Evolutionary conservation across 2,113 vertebrate genomes (phyloP), one percentile per base, ranked within the genome.

Genomic region (Varanus komodoensis): DNA sequence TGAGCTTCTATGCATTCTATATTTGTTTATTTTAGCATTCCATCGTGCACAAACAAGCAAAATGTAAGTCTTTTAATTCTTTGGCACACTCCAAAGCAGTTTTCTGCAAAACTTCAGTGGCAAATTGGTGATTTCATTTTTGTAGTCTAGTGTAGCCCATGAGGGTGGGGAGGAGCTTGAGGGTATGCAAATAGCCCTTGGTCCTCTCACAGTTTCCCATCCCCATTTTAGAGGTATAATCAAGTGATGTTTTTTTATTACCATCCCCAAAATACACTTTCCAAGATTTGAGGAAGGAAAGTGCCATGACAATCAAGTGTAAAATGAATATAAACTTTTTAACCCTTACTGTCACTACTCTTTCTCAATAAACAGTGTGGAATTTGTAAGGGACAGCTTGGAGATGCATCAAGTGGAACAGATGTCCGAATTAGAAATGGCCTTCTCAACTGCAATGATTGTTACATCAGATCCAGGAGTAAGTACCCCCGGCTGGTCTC

Each of bases 401-500:
- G 99, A 57, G 98, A 99, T 21, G 97, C 98, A 77, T 97, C 97
- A 8, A 98, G 98, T 1, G 99, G 99, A 88, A 99, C 98, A 0
- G 99, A 99, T 84, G 99, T 99, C 90, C 97, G 99, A 95, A 99
- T 99, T 95, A 97, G 98, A 82, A 99, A 98, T 19, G 98, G 99
- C 91, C 98, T 99, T 90, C 98, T 99, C 6, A 99, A 99, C 97
- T 99, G 99, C 94, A 98, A 98, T 0, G 98, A 99, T 93, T 99
- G 99, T 96, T 99, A 99, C 89, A 96, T 98, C 97, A 97, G 98
- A 95, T 99, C 99, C 92, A 98, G 99, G 96, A 99, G 99, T 99
- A 94, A 99, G 99, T 98, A 84, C 75, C 69, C n/a, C 57, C 3
- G 52, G 0, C 84, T 67, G 3, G 8, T 50, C 57, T 87, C 75